Conservation (phyloP, 2,797 vertebrate genomes). For the Sarcophilus harrisii region DNA sequence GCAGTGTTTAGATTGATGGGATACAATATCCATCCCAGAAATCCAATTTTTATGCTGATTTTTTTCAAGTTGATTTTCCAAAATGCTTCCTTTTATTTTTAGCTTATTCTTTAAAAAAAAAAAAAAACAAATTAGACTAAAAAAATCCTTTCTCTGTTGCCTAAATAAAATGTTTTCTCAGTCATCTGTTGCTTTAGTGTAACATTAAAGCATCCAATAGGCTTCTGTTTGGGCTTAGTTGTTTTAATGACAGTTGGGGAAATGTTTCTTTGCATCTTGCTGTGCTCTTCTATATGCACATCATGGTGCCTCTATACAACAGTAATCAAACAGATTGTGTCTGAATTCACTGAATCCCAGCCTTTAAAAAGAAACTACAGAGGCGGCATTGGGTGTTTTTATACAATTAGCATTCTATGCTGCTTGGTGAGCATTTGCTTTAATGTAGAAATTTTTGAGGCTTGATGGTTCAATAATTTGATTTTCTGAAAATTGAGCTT, state of each 20-base stretch:
- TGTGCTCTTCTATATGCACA: not conserved
- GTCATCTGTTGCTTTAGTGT: not conserved
- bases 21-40: not conserved
- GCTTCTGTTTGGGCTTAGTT: not conserved
- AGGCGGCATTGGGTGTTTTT: not conserved
- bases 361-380: not conserved
- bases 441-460: not conserved
- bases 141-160: not conserved
- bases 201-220: not conserved
- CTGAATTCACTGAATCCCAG: not conserved
- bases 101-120: not conserved
- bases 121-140: not conserved
- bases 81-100: not conserved
- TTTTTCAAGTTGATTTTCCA: not conserved
- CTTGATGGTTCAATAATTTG: not conserved
- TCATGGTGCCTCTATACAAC: not conserved
- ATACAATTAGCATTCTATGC: not conserved
- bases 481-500: not conserved
- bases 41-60: not conserved
- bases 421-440: not conserved
- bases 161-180: not conserved
- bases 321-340: not conserved
- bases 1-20: not conserved
- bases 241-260: not conserved
- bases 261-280: not conserved